These are phyloP conservation scores for Oryzias javanicus DNA, from an alignment of 2,113 vertebrate species.

Conservation along the genomic window DNA sequence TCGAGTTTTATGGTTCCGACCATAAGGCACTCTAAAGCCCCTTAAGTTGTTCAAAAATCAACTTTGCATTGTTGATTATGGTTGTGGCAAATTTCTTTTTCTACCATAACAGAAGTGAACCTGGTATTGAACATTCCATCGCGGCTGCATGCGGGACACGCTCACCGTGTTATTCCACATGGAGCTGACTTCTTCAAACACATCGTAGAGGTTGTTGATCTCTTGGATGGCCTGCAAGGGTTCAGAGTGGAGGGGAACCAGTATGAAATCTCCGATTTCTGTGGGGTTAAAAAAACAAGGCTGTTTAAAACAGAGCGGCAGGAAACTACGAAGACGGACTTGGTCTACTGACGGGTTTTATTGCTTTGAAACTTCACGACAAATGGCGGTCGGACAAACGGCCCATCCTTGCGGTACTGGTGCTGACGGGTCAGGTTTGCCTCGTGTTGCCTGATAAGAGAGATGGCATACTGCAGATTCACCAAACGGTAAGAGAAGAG, in stretches of 20 bases:
- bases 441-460: constrained; percentile 12
- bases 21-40: too few species aligned
- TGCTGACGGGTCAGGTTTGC: constrained; percentile 19
- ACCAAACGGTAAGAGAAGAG: background rate
- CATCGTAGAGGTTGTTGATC: constrained; percentile 62
- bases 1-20: too few species aligned
- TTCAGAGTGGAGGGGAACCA: constrained; percentile 53
- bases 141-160: background rate
- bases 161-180: constrained; percentile 59
- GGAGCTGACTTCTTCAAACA: constrained; percentile 44
- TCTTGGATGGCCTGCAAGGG: constrained; percentile 41
- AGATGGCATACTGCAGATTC: background rate
- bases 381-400: constrained; percentile 55
- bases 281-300: background rate
- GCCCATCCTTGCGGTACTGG: constrained; percentile 24
- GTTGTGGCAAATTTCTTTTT: too few species aligned
- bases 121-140: too few species aligned
- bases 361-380: constrained; percentile 38
- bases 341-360: constrained; percentile 35
- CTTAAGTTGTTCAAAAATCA: too few species aligned
- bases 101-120: too few species aligned
- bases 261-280: constrained; percentile 34
- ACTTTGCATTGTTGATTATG: too few species aligned
- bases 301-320: background rate
- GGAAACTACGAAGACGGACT: background rate